phyloP scores from a whole-genome alignment of 2,797 vertebrate genomes.

The Heliangelus exortis region DNA sequence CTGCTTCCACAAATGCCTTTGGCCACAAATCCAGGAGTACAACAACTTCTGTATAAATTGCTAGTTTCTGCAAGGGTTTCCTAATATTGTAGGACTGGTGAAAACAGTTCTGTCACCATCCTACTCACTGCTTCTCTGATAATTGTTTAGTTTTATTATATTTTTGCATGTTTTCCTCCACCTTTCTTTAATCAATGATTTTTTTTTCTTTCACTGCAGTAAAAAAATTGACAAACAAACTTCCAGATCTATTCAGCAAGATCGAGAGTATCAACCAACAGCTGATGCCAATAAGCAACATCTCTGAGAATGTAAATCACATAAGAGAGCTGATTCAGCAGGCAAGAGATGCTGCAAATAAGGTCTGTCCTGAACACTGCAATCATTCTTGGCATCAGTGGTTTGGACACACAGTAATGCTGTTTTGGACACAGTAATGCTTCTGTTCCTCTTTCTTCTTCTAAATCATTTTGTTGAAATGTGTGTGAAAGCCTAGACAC shows the following conservation, averaged over 20 bases:
- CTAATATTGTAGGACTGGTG: background rate
- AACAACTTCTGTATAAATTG: background rate
- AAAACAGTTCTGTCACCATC: background rate
- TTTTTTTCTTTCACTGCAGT: slow-evolving; percentile 77
- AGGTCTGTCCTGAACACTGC: slow-evolving; percentile 77
- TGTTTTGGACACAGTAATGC: background rate
- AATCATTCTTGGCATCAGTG: background rate
- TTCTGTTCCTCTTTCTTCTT: background rate
- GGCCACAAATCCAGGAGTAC: background rate
- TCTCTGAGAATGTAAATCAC: slow-evolving; percentile 90
- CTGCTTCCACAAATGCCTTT: background rate
- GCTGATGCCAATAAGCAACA: slow-evolving; percentile 83
- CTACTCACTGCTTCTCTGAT: background rate
- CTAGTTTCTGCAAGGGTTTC: background rate
- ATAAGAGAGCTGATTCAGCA: slow-evolving; percentile 94
- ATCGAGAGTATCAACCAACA: slow-evolving; percentile 88
- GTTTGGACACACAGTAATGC: background rate
- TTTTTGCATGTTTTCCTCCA: background rate
- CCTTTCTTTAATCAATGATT: background rate
- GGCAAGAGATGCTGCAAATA: slow-evolving; percentile 93
- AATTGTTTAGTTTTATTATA: background rate
- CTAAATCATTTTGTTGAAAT: background rate
- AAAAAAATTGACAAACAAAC: slow-evolving; percentile 85
- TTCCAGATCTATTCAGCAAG: slow-evolving; percentile 89
- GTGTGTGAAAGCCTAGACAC: background rate